These are phyloP conservation scores for Takifugu bimaculatus DNA, from an alignment of 2,113 vertebrate genomes.

Conservation along the genomic window DNA sequence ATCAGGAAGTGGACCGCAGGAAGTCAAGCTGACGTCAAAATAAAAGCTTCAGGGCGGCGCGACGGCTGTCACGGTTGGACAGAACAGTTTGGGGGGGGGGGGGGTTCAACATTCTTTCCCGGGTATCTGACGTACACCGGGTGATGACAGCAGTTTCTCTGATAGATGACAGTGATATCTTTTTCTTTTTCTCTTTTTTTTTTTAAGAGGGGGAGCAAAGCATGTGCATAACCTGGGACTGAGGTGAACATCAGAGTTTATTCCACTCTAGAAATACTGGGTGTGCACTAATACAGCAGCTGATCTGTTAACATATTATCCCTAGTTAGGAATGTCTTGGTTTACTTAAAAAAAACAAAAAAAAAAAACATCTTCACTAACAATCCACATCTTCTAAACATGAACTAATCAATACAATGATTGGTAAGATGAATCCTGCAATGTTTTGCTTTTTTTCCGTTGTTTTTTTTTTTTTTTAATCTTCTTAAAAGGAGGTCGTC, in stretches of 20 bases:
- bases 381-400: conserved; percentile 90
- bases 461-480: conserved; percentile 8
- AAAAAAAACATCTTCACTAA: conserved; percentile 70
- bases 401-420: conserved; percentile 92
- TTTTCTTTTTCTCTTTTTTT: conserved; percentile 13
- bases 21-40: conserved; percentile 24
- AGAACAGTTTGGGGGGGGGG: conserved; percentile 87
- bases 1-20: conserved; percentile 40
- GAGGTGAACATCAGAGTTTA: conserved; percentile 79
- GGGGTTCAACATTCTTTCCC: conserved; percentile 83
- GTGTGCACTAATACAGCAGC: conserved; percentile 95
- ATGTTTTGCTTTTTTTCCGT: conserved; percentile 64
- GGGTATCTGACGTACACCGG: conserved; percentile 79
- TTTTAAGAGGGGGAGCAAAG: conserved; percentile 54
- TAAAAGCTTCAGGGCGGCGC: conserved; percentile 51
- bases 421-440: conserved; percentile 89
- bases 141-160: conserved; percentile 38
- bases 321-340: conserved; percentile 98
- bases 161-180: conserved; percentile 2
- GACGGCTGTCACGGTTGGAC: conserved; percentile 58
- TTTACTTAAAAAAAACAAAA: conserved; percentile 71
- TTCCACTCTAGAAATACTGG: conserved; percentile 82
- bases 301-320: conserved; percentile 80
- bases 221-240: conserved; percentile 71
- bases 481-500: conserved; percentile 81